Evolutionary conservation across 2,113 vertebrate species (phyloP), one percentile per base, ranked within the genome.

Genomic region (Ictalurus furcatus): DNA sequence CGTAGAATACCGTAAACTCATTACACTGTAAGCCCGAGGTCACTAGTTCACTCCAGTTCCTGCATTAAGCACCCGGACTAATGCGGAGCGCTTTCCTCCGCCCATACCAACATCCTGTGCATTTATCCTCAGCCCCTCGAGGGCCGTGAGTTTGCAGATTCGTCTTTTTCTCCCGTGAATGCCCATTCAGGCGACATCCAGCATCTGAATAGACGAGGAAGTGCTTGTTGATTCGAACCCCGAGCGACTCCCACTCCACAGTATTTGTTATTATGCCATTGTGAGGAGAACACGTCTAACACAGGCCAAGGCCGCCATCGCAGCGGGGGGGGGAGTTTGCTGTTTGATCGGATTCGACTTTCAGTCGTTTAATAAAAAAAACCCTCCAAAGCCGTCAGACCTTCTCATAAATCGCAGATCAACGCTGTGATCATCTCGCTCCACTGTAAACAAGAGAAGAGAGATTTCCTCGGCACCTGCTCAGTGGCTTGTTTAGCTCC

Each of bases 201-300:
- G 90, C 44, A 58, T 56, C 40, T 87, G 88, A 91, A 91, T 88
- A 88, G 86, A 85, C 0, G 3, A 17, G 76, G 83, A 89, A 91
- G 65, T 85, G 65, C 76, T 89, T 88, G 82, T 83, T 85, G 74
- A 58, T 82, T 89, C 59, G 56, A 74, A 82, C 63, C 76, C 58
- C 44, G 40, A 16, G 48, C 48, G 85, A 87, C 88, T 89, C 21
- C n/a, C 23, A 69, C 58, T 85, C 28, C 52, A 67, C 58, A 1
- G 30, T 37, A 21, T 69, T 85, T 69, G 56, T 37, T 82, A 58
- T 90, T 61, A 56, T 11, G 21, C 58, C 37, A 76, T 89, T 85
- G 88, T 91, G 52, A 40, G 85, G 59, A 37, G 63, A 80, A 54
- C 84, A 56, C 17, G 73, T 85, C 90, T 80, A 81, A 30, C 19